Evolutionary conservation across 2,888 invertebrate genomes (phyloP).

Genomic region (Epinotia brunnichana): DNA sequence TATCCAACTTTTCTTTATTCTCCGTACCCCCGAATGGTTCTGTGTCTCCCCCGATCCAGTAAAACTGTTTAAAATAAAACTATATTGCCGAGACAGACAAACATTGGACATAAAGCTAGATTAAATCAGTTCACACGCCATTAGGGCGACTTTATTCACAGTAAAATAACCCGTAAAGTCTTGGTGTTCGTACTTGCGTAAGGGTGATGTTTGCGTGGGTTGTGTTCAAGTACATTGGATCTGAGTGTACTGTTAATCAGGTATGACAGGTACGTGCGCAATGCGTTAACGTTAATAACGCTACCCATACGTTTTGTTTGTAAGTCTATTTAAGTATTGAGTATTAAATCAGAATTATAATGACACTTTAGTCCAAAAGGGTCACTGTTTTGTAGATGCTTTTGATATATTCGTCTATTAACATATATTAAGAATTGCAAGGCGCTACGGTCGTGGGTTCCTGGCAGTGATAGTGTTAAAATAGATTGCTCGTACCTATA

Average conservation of each 20-base stretch:
- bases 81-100: slow-evolving; percentile 60
- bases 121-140: slow-evolving; percentile 75
- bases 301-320: slow-evolving; percentile 45
- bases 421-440: too few relatives aligned
- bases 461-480: too few relatives aligned
- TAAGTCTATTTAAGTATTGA: too few relatives aligned
- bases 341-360: too few relatives aligned
- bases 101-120: slow-evolving; percentile 65
- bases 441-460: too few relatives aligned
- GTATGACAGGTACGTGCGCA: slow-evolving; percentile 61
- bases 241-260: slow-evolving; percentile 64
- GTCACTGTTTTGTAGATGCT: too few relatives aligned
- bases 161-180: slow-evolving; percentile 53
- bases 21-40: not conserved
- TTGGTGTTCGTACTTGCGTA: slow-evolving; percentile 21
- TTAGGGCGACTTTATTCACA: slow-evolving; percentile 58
- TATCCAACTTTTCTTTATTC: not conserved
- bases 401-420: too few relatives aligned
- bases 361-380: too few relatives aligned
- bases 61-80: slow-evolving; percentile 51
- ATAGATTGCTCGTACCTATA: too few relatives aligned
- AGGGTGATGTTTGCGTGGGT: slow-evolving; percentile 18
- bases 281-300: slow-evolving; percentile 54
- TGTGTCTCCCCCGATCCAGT: slow-evolving; percentile 4
- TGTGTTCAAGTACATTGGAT: not conserved